phyloP scores from a whole-genome alignment of 2,888 invertebrate species.

The Ormyrus rosae region DNA sequence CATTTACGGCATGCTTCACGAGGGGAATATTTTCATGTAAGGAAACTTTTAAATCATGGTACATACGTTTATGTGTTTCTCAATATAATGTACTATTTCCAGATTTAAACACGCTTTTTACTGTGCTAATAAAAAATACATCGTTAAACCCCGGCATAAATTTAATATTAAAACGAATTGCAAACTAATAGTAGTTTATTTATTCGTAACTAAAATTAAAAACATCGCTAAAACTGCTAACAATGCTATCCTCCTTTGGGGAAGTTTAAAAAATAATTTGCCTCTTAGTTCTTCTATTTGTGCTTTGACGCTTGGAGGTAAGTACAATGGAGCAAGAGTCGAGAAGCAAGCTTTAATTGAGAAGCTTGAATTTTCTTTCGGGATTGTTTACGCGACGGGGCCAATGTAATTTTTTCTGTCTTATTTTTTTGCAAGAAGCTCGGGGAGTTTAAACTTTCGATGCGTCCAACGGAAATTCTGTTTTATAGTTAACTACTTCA shows the following conservation, averaged over 20 bases:
- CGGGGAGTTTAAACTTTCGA: constrained; percentile 45
- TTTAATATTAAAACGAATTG: too few relatives aligned
- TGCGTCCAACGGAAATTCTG: constrained; percentile 43
- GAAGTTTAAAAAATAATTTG: neutral
- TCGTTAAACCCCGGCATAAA: too few relatives aligned
- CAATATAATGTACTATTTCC: neutral
- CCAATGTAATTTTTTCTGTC: constrained; percentile 36
- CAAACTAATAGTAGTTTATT: too few relatives aligned
- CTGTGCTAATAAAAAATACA: too few relatives aligned
- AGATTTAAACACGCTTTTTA: neutral
- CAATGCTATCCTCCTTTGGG: too few relatives aligned
- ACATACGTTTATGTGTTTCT: neutral
- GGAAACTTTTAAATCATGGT: constrained; percentile 27
- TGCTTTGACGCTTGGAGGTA: constrained; percentile 30
- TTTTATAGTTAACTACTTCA: constrained; percentile 45
- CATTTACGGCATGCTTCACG: constrained; percentile 38
- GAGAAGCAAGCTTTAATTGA: constrained; percentile 43
- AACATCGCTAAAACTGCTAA: too few relatives aligned
- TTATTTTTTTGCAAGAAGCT: constrained; percentile 11
- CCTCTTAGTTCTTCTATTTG: constrained; percentile 18
- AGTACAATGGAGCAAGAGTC: constrained; percentile 29
- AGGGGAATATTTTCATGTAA: constrained; percentile 41
- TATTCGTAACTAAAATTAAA: too few relatives aligned
- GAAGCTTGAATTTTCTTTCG: constrained; percentile 45
- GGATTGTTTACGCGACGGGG: constrained; percentile 45